Percentiles rank a stretch among this genome's conserved stretches.
These are phyloP conservation scores for Oreochromis spilurus DNA, from an alignment of 2,113 vertebrate genomes.

Conservation along the genomic window DNA sequence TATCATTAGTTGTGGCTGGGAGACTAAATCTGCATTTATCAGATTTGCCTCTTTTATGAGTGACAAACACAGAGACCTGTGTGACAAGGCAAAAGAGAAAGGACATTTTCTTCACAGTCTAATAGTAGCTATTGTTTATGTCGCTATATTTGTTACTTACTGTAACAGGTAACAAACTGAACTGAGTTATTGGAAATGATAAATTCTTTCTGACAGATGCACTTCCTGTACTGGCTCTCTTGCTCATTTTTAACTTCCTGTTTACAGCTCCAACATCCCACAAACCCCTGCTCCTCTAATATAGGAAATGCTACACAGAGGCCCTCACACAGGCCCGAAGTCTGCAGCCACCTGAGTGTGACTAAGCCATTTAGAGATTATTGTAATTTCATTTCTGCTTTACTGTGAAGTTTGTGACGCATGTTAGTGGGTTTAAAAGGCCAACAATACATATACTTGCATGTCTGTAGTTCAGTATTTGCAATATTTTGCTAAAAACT, in stretches of 20 bases:
- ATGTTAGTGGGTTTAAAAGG: background rate
- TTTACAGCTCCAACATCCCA: slow-evolving; percentile 46
- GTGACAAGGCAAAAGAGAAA: background rate
- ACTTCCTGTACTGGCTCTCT: slow-evolving; percentile 38
- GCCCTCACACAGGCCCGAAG: background rate
- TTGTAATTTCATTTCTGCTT: background rate
- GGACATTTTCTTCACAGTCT: background rate
- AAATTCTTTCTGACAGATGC: slow-evolving; percentile 16
- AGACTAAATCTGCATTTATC: background rate
- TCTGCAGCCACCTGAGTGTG: background rate
- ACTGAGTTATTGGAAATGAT: slow-evolving; percentile 49
- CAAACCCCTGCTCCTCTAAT: slow-evolving; percentile 26
- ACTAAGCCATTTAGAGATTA: background rate
- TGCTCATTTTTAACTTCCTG: slow-evolving; percentile 46
- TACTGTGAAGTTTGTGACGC: background rate
- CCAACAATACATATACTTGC: background rate
- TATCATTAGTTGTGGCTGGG: background rate
- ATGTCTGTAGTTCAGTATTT: background rate
- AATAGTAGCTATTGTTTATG: background rate
- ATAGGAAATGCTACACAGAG: slow-evolving; percentile 10
- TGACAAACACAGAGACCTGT: background rate
- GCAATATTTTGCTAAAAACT: background rate
- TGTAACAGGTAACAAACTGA: slow-evolving; percentile 3
- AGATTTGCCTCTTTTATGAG: background rate
- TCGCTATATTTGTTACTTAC: background rate